A percentile compares a stretch with the other conserved stretches of the same genome.
Evolutionary conservation across 1,140 invertebrate genomes (phyloP).

Genomic region (Bombus consobrinus): DNA sequence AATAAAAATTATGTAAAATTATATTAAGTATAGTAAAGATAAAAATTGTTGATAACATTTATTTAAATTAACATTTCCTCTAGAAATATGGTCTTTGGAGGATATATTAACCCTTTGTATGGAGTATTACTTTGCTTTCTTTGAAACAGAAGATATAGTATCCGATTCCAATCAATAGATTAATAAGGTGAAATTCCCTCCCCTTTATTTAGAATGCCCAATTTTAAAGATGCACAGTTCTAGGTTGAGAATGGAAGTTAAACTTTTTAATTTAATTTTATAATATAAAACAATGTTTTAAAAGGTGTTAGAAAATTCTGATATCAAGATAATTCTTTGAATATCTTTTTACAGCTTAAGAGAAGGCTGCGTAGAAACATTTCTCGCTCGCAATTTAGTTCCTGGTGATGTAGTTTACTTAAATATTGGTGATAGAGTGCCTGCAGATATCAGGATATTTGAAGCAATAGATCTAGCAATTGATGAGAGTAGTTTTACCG

Average conservation of each 20-base stretch:
- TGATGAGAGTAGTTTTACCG: conserved; percentile 99
- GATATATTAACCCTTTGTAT: conserved; percentile 47
- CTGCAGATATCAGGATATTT: conserved; percentile 96
- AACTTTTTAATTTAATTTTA: neutral
- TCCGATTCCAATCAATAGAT: conserved; percentile 45
- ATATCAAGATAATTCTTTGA: conserved; percentile 12
- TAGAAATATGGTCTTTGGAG: conserved; percentile 51
- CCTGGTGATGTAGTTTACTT: conserved; percentile 98
- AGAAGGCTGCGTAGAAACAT: conserved; percentile 93
- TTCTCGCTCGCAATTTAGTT: conserved; percentile 96
- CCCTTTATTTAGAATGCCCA: conserved; percentile 1
- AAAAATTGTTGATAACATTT: conserved; percentile 10
- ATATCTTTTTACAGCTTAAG: conserved; percentile 86
- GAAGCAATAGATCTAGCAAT: conserved; percentile 95
- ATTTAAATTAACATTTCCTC: conserved; percentile 44
- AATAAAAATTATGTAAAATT: neutral
- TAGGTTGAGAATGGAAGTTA: conserved; percentile 16
- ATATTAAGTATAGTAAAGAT: conserved; percentile 7
- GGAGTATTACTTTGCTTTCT: conserved; percentile 52
- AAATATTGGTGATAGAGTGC: conserved; percentile 97
- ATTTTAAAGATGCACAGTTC: neutral
- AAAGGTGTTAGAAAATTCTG: conserved; percentile 6
- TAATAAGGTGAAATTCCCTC: conserved; percentile 52
- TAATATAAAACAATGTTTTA: neutral
- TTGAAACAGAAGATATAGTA: conserved; percentile 54